Evolutionary conservation across 1,140 invertebrate species (phyloP).

Genomic region (Dolichoris vasculosae): DNA sequence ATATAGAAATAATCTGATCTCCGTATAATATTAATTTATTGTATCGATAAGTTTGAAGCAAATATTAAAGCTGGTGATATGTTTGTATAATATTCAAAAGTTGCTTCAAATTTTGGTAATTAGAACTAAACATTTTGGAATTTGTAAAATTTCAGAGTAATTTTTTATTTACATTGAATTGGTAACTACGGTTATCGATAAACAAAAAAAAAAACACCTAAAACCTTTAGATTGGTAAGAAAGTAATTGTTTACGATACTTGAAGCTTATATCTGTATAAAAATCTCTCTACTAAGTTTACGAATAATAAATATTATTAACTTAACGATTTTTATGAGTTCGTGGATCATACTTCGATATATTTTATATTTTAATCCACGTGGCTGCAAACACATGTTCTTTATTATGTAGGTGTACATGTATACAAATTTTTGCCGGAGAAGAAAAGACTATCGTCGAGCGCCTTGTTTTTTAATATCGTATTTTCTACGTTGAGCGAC

Average conservation of each 20-base stretch:
- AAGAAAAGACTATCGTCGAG: conserved; percentile 18
- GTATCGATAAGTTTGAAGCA: background rate
- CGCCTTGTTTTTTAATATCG: conserved; percentile 4
- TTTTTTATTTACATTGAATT: background rate
- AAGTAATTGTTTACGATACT: conserved; percentile 27
- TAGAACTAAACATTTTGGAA: background rate
- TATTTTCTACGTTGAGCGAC: background rate
- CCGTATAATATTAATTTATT: conserved; percentile 14
- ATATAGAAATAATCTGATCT: conserved; percentile 33
- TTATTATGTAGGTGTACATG: background rate
- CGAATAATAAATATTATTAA: background rate
- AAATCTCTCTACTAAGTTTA: conserved; percentile 41
- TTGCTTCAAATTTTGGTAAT: background rate
- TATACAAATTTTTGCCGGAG: background rate
- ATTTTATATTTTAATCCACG: background rate
- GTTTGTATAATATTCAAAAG: background rate
- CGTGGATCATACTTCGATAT: background rate
- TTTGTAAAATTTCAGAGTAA: background rate
- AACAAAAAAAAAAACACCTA: background rate
- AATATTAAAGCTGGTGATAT: background rate
- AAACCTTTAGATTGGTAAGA: background rate
- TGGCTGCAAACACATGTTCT: background rate
- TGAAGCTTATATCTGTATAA: conserved; percentile 6
- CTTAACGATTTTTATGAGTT: background rate
- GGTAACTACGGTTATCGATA: background rate